Base-by-base conservation (phyloP, 2,797 vertebrate genomes). In the Chloroceryle inda region DNA sequence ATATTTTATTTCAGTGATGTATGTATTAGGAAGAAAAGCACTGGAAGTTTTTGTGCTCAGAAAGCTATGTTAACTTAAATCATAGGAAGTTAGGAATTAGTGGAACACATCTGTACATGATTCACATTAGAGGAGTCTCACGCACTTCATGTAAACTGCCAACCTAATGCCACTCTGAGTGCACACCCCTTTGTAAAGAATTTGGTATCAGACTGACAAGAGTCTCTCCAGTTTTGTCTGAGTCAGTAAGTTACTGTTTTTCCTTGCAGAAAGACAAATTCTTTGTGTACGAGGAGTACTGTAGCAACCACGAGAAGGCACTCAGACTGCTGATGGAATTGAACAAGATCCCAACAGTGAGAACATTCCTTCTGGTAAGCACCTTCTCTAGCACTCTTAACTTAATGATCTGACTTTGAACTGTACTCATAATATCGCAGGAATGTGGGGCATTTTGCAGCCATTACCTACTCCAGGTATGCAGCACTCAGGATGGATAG, bases 261-360 rank as follows among this genome's bases (percentile, higher is more conserved):
- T 94, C 91, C 88, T 97, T 98, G 72, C 98, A 99, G 99, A 99
- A 98, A 98, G 98, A 98, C 85, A 98, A 98, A 81, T 99, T 99
- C 98, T 99, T 99, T 4, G 99, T 99, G 22, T 99, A 99, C 0
- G 98, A 99, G 61, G 99, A 99, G 86, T 99, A 99, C 96, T 99
- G 99, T 97, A 99, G 99, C 96, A 99, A 99, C 97, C 99, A 99
- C 0, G 99, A 99, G 98, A 99, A 99, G 97, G 99, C 99, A 78
- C 97, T 99, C 96, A 97, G 99, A 76, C 98, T 99, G 87, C 98
- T 99, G 76, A 99, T 99, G 98, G 99, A 99, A 94, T 98, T 99
- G 56, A 99, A 99, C 98, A 99, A 99, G 98, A 98, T 99, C 95
- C 98, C 99, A 13, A 92, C 99, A 44, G 98, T 99, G 94, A 98